A percentile compares a stretch with the other conserved stretches of the same genome.
Conservation (phyloP, 2,797 vertebrate species). For the Rhabdophis nuchalis region DNA sequence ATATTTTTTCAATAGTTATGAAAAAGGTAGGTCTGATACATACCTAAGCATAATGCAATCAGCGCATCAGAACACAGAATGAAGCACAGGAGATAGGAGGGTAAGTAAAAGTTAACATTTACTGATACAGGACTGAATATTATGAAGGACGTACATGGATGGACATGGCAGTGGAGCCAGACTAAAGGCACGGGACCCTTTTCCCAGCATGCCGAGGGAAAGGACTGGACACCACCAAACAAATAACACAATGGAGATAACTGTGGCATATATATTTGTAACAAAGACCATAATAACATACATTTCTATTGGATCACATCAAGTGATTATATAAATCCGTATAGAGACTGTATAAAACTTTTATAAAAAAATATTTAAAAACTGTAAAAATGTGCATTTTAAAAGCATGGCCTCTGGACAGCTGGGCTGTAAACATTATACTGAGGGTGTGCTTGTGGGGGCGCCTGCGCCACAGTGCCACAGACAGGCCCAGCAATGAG, state of each 20-base stretch:
- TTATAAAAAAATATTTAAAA: constrained; percentile 78
- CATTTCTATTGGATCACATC: constrained; percentile 81
- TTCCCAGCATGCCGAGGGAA: constrained; percentile 52
- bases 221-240: constrained; percentile 56
- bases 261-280: constrained; percentile 77
- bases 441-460: constrained; percentile 86
- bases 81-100: constrained; percentile 54
- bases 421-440: constrained; percentile 91
- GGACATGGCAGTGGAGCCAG: constrained; percentile 60
- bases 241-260: constrained; percentile 71
- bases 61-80: neutral
- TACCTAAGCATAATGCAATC: neutral
- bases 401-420: constrained; percentile 79
- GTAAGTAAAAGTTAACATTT: constrained; percentile 72
- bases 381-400: constrained; percentile 84
- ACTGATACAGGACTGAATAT: constrained; percentile 77
- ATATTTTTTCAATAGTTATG: neutral
- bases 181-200: constrained; percentile 27
- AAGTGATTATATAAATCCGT: constrained; percentile 88
- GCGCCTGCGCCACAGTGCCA: constrained; percentile 90
- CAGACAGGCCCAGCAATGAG: constrained; percentile 70
- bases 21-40: neutral
- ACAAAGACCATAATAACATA: constrained; percentile 87
- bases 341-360: constrained; percentile 87
- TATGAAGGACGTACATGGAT: constrained; percentile 74